Evolutionary conservation across 1,140 invertebrate genomes (phyloP).

Genomic region (Zaprionus vittiger): DNA sequence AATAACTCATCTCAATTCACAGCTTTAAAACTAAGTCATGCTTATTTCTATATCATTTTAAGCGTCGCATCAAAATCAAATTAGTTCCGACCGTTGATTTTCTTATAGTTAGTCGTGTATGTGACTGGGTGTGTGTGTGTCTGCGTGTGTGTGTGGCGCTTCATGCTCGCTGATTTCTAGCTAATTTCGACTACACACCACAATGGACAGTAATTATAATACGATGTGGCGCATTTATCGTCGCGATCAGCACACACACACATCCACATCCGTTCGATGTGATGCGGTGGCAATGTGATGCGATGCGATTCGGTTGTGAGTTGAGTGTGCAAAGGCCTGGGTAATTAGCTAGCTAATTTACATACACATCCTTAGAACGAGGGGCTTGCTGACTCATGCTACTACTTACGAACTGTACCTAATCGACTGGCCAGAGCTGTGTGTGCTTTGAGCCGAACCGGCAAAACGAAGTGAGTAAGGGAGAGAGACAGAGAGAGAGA

Average conservation of each 20-base stretch:
- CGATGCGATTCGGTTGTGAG: too few species aligned
- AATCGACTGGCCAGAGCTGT: slow-evolving; percentile 41
- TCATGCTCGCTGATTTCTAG: slow-evolving; percentile 78
- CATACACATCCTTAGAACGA: slow-evolving; percentile 66
- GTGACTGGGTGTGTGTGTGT: slow-evolving; percentile 1
- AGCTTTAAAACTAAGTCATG: slow-evolving; percentile 50
- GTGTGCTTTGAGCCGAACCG: slow-evolving; percentile 16
- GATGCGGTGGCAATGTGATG: slow-evolving; percentile 21
- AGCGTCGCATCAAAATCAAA: slow-evolving; percentile 78
- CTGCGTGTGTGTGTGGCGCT: slow-evolving; percentile 51
- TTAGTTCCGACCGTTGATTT: slow-evolving; percentile 80
- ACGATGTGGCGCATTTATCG: slow-evolving; percentile 78
- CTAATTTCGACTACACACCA: slow-evolving; percentile 67
- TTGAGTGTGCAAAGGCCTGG: background rate
- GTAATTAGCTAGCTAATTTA: slow-evolving; percentile 75
- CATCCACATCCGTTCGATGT: slow-evolving; percentile 65
- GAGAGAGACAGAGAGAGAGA: background rate
- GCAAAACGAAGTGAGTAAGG: slow-evolving; percentile 2
- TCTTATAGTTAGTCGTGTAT: slow-evolving; percentile 38
- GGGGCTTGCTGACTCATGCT: slow-evolving; percentile 17
- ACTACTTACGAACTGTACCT: slow-evolving; percentile 17
- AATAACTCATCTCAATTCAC: slow-evolving; percentile 64
- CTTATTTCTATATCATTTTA: slow-evolving; percentile 71
- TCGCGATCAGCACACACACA: slow-evolving; percentile 58
- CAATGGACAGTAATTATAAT: slow-evolving; percentile 76